Evolutionary conservation across 1,140 invertebrate species (phyloP).

Genomic region (Venustaconcha ellipsiformis): DNA sequence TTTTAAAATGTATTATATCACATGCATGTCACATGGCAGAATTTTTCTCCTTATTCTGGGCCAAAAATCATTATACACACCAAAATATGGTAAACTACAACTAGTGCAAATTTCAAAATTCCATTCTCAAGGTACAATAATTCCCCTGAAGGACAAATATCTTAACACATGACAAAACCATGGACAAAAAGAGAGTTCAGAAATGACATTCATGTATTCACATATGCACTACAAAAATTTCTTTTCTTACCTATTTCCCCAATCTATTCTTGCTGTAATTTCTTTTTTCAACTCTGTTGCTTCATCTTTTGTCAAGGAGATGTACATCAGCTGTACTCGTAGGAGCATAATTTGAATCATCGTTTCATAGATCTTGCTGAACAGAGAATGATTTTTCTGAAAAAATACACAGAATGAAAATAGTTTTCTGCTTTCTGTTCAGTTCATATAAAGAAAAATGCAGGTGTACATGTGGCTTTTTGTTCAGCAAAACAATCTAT

Average conservation of each 20-base stretch:
- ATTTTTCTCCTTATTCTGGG: not conserved
- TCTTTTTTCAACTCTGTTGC: constrained; percentile 85
- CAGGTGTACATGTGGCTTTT: not conserved
- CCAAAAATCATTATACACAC: not conserved
- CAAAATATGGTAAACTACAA: not conserved
- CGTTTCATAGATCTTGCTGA: constrained; percentile 84
- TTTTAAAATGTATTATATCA: too few relatives aligned
- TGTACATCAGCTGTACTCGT: constrained; percentile 83
- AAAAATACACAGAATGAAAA: constrained; percentile 27
- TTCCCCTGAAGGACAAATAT: constrained; percentile 3
- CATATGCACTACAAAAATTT: constrained; percentile 4
- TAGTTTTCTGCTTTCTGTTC: too few relatives aligned
- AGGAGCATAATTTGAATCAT: constrained; percentile 91
- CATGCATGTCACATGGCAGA: too few relatives aligned
- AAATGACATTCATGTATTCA: not conserved
- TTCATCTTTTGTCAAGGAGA: constrained; percentile 90
- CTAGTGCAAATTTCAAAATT: not conserved
- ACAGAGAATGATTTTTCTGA: constrained; percentile 84
- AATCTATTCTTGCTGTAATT: constrained; percentile 92
- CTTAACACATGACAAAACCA: not conserved
- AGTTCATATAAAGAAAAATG: not conserved
- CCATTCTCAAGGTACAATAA: not conserved
- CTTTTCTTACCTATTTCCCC: constrained; percentile 84
- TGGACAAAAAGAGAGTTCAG: not conserved
- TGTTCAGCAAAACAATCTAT: constrained; percentile 1